Percentiles rank a stretch among this genome's conserved stretches.
These are phyloP conservation scores for Nomada goodeniana DNA, from an alignment of 2,888 invertebrate genomes.

Conservation along the genomic window DNA sequence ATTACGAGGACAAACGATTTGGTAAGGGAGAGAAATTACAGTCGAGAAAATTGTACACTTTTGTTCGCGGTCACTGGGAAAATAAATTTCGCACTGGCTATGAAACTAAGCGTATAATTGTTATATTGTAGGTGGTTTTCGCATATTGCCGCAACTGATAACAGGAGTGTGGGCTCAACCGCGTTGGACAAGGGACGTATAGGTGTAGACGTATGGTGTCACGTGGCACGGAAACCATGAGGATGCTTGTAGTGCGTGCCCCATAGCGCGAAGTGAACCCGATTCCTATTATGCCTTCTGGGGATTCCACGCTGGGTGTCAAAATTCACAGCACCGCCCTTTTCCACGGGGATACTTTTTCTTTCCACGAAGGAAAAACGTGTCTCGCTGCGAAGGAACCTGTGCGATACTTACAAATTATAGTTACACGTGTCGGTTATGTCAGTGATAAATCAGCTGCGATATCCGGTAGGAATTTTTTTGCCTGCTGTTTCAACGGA, in stretches of 20 bases:
- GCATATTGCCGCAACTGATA: constrained; percentile 61
- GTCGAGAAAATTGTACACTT: too few relatives aligned
- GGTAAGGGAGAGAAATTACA: too few relatives aligned
- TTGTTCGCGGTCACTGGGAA: neutral
- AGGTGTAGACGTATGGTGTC: constrained; percentile 64
- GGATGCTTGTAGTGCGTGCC: constrained; percentile 30
- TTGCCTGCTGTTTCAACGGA: neutral
- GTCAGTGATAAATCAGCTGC: constrained; percentile 38
- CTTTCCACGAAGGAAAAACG: constrained; percentile 28
- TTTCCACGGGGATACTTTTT: constrained; percentile 6
- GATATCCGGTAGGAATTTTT: constrained; percentile 21
- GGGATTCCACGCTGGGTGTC: constrained; percentile 45
- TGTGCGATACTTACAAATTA: neutral
- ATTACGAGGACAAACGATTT: too few relatives aligned
- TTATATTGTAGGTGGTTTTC: constrained; percentile 51
- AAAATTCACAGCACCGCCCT: constrained; percentile 61
- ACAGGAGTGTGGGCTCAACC: constrained; percentile 64
- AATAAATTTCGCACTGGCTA: constrained; percentile 16
- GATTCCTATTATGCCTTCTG: constrained; percentile 50
- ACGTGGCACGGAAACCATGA: constrained; percentile 72
- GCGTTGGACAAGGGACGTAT: constrained; percentile 64
- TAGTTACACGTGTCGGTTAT: neutral
- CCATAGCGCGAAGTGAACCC: constrained; percentile 29
- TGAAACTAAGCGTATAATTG: constrained; percentile 59
- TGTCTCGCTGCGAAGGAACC: constrained; percentile 1